These are phyloP conservation scores for Ceuthmochares aereus DNA, from an alignment of 2,113 vertebrate species.

Conservation along the genomic window DNA sequence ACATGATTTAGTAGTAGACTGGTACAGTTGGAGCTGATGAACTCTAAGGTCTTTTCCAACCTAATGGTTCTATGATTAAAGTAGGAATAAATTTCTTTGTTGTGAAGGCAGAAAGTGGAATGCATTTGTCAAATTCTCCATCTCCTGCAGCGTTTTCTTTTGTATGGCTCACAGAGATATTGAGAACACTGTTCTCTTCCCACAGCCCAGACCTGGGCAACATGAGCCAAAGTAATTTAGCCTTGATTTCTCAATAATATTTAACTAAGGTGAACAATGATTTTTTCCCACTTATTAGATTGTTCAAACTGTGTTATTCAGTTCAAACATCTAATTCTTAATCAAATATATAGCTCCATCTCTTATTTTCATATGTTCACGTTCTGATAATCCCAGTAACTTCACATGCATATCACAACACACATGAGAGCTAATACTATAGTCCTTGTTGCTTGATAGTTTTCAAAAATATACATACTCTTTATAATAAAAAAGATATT, in stretches of 20 bases:
- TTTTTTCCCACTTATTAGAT: neutral
- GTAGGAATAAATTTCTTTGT: neutral
- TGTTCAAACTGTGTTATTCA: neutral
- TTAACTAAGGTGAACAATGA: neutral
- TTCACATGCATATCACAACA: neutral
- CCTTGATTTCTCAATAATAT: neutral
- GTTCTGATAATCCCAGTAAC: neutral
- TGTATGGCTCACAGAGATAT: neutral
- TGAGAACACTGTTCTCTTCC: neutral
- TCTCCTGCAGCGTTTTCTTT: neutral
- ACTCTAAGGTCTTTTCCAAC: too few species aligned
- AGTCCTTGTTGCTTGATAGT: neutral
- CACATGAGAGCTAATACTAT: neutral
- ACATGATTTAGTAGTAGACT: too few species aligned
- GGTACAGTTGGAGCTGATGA: too few species aligned
- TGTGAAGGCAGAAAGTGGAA: neutral
- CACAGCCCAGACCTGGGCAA: neutral
- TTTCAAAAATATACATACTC: neutral
- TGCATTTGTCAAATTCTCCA: neutral
- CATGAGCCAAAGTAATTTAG: neutral
- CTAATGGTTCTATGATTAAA: neutral
- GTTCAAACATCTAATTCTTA: neutral
- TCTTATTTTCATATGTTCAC: neutral
- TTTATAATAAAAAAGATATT: neutral
- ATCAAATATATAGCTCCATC: neutral